These are phyloP conservation scores for Macrostomum lignano DNA, from an alignment of 1,140 invertebrate genomes.

Conservation along the genomic window DNA sequence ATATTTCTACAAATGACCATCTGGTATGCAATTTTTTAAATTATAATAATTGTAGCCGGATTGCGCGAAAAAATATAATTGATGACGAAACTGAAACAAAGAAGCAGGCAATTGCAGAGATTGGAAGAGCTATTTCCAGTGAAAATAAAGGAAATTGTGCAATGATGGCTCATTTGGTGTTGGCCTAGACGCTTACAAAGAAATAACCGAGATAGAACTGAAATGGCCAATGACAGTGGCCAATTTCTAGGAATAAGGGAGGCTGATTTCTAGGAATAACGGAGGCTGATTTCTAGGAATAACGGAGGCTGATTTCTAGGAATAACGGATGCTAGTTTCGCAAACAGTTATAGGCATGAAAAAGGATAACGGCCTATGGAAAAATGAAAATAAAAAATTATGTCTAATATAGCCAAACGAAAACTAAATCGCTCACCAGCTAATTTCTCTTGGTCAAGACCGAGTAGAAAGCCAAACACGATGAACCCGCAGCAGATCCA, in stretches of 20 bases:
- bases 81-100: no score
- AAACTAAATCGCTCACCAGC: slow-evolving; percentile 33
- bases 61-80: no score
- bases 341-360: slow-evolving; percentile 1
- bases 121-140: no score
- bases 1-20: background rate
- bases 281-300: background rate
- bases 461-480: slow-evolving; percentile 60
- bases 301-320: background rate
- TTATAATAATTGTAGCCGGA: slow-evolving; percentile 4
- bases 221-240: no score
- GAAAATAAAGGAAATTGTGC: no score
- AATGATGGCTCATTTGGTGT: no score
- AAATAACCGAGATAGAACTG: no score
- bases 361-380: background rate
- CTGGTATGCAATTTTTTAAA: background rate
- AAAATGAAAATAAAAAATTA: background rate
- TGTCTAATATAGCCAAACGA: background rate
- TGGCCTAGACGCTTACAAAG: no score
- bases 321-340: background rate
- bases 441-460: slow-evolving; percentile 72
- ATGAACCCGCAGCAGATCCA: slow-evolving; percentile 60
- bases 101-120: no score
- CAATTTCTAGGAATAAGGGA: no score
- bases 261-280: no score